Conservation (phyloP, 1,140 invertebrate genomes). For the Temnothorax longispinosus region DNA sequence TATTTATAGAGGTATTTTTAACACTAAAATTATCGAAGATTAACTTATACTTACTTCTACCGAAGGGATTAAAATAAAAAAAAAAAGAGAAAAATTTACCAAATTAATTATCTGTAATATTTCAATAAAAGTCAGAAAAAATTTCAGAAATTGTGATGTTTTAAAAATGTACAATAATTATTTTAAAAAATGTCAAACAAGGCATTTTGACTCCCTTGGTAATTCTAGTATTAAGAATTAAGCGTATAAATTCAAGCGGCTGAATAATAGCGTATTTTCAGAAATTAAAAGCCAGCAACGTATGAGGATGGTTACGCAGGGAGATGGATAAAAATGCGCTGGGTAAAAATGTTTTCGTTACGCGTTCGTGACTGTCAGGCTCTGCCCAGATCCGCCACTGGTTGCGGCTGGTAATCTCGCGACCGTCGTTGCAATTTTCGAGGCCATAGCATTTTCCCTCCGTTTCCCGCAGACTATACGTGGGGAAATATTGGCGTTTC, state of each 20-base stretch:
- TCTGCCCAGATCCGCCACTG: slow-evolving; percentile 20
- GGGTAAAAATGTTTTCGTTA: slow-evolving; percentile 31
- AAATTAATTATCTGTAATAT: no score
- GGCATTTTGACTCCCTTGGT: no score
- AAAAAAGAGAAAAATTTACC: no score
- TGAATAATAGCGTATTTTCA: slow-evolving; percentile 5
- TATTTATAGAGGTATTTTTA: slow-evolving; percentile 3
- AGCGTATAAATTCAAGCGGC: neutral
- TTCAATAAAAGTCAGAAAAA: no score
- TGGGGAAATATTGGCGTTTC: slow-evolving; percentile 62
- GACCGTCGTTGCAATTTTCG: slow-evolving; percentile 50
- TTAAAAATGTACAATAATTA: no score
- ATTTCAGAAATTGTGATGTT: no score
- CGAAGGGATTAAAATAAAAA: no score
- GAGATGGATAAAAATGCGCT: neutral
- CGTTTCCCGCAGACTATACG: neutral
- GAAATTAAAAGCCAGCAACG: slow-evolving; percentile 5
- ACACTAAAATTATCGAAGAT: no score
- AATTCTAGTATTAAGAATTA: neutral
- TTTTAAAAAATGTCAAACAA: no score
- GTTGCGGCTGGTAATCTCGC: slow-evolving; percentile 43
- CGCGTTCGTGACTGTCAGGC: neutral
- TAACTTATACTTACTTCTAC: no score
- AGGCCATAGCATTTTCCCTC: slow-evolving; percentile 34
- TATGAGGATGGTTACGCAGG: neutral